These are phyloP conservation scores for Hemicordylus capensis DNA, from an alignment of 2,113 vertebrate genomes.

Conservation along the genomic window DNA sequence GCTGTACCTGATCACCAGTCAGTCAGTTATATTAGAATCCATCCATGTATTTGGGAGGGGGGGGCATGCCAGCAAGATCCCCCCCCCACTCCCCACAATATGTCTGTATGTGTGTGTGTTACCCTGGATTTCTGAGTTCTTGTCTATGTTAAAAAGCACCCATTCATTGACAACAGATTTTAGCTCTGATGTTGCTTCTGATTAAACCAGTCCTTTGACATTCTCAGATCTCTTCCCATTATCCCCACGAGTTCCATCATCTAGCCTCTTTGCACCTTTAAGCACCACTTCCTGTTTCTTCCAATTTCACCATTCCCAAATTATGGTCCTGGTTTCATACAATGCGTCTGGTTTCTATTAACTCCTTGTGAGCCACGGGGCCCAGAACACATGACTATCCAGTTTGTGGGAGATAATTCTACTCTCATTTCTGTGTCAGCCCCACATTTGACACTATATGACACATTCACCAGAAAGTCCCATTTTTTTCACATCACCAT, in stretches of 20 bases:
- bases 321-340: background rate
- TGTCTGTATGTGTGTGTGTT: too few species aligned
- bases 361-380: background rate
- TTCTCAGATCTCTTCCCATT: background rate
- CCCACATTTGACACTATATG: background rate
- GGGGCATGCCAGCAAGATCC: too few species aligned
- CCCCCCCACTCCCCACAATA: too few species aligned
- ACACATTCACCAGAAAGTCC: background rate
- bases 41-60: too few species aligned
- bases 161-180: background rate
- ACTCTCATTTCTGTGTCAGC: background rate
- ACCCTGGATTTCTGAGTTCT: too few species aligned
- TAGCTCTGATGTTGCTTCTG: background rate
- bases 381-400: background rate
- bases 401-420: background rate
- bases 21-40: too few species aligned
- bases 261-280: too few species aligned
- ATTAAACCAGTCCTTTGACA: background rate
- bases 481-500: too few species aligned
- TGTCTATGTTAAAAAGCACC: background rate
- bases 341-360: background rate
- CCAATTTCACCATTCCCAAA: background rate
- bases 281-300: background rate
- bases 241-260: background rate
- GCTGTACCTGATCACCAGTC: too few species aligned